Percentiles rank a stretch among this genome's conserved stretches.
Conservation (phyloP, 2,888 invertebrate genomes). For the Gerosis bhagava region DNA sequence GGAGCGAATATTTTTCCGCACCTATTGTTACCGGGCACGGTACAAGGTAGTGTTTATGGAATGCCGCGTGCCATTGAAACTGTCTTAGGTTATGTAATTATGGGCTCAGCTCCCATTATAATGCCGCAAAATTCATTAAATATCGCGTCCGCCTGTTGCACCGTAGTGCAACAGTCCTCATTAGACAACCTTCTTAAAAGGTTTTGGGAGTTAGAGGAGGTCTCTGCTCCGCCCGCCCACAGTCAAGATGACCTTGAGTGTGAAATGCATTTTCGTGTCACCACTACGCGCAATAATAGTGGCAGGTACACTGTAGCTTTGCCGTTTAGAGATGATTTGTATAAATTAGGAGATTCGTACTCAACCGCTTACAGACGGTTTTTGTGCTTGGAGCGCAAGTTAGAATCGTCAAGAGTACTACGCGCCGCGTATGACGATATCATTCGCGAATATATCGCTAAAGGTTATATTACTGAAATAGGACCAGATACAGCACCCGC, state of each 20-base stretch:
- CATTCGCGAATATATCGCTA: not conserved
- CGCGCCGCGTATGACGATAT: not conserved
- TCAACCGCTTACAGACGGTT: not conserved
- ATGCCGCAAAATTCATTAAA: not conserved
- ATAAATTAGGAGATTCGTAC: not conserved
- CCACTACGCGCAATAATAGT: not conserved
- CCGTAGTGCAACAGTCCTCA: not conserved
- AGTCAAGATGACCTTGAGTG: slow-evolving; percentile 6
- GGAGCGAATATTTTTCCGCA: slow-evolving; percentile 1
- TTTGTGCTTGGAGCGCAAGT: not conserved
- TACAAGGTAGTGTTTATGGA: not conserved
- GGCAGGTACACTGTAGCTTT: slow-evolving; percentile 10
- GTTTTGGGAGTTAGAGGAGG: slow-evolving; percentile 2
- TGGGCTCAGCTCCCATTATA: not conserved
- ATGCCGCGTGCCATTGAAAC: slow-evolving; percentile 1
- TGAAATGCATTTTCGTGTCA: slow-evolving; percentile 5
- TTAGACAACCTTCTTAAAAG: not conserved
- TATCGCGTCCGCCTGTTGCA: not conserved
- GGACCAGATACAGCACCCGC: not conserved
- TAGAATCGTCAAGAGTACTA: not conserved
- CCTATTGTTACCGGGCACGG: not conserved
- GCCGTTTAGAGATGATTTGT: slow-evolving; percentile 5
- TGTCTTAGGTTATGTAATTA: slow-evolving; percentile 2
- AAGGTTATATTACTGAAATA: not conserved
- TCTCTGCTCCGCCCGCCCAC: not conserved